Evolutionary conservation across 2,113 vertebrate species (phyloP), one percentile per base, ranked within the genome.

Genomic region (Antigone vipio): DNA sequence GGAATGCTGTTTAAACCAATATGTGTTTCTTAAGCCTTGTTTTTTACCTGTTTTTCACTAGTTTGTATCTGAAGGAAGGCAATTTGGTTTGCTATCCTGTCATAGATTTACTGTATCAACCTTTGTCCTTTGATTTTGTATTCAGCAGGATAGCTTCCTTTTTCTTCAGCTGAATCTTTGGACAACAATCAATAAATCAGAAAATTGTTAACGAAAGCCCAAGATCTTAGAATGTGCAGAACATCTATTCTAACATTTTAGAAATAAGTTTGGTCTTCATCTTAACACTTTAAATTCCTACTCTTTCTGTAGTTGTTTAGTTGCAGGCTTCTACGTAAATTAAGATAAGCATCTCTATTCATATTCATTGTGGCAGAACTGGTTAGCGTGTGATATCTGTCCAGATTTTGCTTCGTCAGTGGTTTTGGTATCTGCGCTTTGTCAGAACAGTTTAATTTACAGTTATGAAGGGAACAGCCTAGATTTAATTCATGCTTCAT

Each of bases 391-490:
- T 80, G 45, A 27, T 92, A 95, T 74, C 91, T 82, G 38, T 50
- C 49, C 40, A 86, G 63, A 90, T 90, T 94, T 92, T 94, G 80
- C 90, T 96, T 93, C 16, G 10, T 92, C 87, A 71, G 62, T 92
- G 34, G 9, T 91, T 93, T 95, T 81, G 13, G 26, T 94, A 92
- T 95, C 81, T 93, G 42, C 18, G 62, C 23, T 89, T 88, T 91
- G n/a, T 91, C 88, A 78, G n/a, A 86, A 75, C 20, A 38, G 20
- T 94, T 95, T 87, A 85, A 92, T 90, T 96, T 95, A 80, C 62
- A 64, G 52, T 73, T 93, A 74, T 52, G 69, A 91, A 91, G 49
- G 35, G 44, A 91, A 67, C 7, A 93, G 74, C 71, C 52, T 78
- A 76, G 66, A 85, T 77, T 94, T 95, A 91, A 97, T 90, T 89